A percentile compares a stretch with the other conserved stretches of the same genome.
Conservation (phyloP, 2,888 invertebrate species). For the Bombylius discolor region DNA sequence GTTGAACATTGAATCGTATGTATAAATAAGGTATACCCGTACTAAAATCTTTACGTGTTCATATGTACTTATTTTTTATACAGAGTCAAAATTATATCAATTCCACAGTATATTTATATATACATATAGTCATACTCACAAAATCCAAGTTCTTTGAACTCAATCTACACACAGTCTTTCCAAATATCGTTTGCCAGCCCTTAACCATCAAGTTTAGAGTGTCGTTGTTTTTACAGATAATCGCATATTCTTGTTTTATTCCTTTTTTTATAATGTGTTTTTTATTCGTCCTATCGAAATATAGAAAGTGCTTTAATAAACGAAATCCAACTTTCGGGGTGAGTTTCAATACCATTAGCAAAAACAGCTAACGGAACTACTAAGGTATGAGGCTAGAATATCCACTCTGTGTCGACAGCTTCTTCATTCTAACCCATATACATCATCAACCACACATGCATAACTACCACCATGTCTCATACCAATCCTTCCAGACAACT, state of each 20-base stretch:
- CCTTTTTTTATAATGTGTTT: neutral
- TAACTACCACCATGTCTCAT: neutral
- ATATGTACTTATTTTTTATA: too few species aligned
- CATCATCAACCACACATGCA: too few species aligned
- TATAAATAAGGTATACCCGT: too few species aligned
- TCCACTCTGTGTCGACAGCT: neutral
- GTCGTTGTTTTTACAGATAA: conserved; percentile 2
- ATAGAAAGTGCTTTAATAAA: conserved; percentile 7
- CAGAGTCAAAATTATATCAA: too few species aligned
- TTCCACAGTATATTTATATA: neutral
- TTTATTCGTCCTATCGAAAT: conserved; percentile 4
- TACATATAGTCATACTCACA: neutral
- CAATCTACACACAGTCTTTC: neutral
- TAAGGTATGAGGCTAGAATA: neutral
- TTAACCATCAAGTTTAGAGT: neutral
- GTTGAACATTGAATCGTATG: neutral
- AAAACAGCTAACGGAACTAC: neutral
- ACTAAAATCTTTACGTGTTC: too few species aligned
- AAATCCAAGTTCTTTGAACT: conserved; percentile 7
- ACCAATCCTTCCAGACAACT: neutral
- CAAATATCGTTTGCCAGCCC: neutral
- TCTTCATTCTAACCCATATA: too few species aligned
- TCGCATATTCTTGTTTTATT: neutral
- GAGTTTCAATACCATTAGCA: neutral
- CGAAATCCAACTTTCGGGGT: neutral